Evolutionary conservation across 2,888 invertebrate genomes (phyloP).

Genomic region (Eupsilia transversa): DNA sequence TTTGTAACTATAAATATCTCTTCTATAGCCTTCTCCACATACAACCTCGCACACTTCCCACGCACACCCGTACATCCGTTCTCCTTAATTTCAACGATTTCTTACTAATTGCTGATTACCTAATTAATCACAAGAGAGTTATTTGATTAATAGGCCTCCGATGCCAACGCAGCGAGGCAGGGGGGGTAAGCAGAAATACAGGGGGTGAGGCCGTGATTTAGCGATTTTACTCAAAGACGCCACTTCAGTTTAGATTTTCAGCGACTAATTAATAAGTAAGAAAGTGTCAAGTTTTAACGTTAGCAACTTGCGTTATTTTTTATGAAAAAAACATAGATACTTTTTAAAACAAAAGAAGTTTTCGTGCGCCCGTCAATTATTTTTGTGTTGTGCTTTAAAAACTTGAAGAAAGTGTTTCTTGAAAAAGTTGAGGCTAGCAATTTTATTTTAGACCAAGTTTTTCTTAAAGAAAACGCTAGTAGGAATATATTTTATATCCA

Average conservation of each 20-base stretch:
- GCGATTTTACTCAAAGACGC: slow-evolving; percentile 64
- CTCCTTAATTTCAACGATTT: slow-evolving; percentile 81
- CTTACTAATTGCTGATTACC: slow-evolving; percentile 87
- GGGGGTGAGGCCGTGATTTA: slow-evolving; percentile 69
- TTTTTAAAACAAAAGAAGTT: slow-evolving; percentile 19
- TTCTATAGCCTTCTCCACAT: slow-evolving; percentile 14
- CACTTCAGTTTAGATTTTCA: slow-evolving; percentile 76
- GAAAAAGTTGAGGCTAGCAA: slow-evolving; percentile 17
- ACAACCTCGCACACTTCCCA: slow-evolving; percentile 1
- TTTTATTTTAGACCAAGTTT: slow-evolving; percentile 24
- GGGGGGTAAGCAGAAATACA: slow-evolving; percentile 63
- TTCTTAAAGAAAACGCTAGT: background rate
- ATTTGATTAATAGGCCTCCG: slow-evolving; percentile 88
- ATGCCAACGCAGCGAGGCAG: slow-evolving; percentile 66
- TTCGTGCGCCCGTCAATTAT: slow-evolving; percentile 24
- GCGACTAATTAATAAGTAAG: slow-evolving; percentile 82
- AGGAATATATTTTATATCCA: slow-evolving; percentile 3
- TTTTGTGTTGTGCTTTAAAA: slow-evolving; percentile 27
- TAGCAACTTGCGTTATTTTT: slow-evolving; percentile 56
- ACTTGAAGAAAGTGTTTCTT: slow-evolving; percentile 35
- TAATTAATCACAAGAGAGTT: slow-evolving; percentile 88
- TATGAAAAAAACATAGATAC: slow-evolving; percentile 8
- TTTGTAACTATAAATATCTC: background rate
- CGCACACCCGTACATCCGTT: slow-evolving; percentile 34
- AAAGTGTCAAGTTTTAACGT: slow-evolving; percentile 70